Percentiles rank a stretch among this genome's conserved stretches.
Conservation (phyloP, 2,888 invertebrate genomes). For the Danaus chrysippus region DNA sequence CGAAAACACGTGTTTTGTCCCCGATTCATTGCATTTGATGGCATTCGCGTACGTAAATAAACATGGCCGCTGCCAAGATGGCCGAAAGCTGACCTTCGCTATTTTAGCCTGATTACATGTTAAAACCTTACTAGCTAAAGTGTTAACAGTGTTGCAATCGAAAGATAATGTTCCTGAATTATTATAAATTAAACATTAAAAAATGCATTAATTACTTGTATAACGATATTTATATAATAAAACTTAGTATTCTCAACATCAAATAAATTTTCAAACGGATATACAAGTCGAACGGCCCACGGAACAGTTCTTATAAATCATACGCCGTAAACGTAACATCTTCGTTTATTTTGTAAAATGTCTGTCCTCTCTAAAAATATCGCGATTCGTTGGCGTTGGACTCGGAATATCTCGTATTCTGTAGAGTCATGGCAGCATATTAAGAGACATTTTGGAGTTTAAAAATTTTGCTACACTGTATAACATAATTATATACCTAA, state of each 20-base stretch:
- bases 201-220: background rate
- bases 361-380: conserved; percentile 73
- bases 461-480: background rate
- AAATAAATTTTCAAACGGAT: conserved; percentile 3
- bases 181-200: background rate
- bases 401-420: conserved; percentile 56
- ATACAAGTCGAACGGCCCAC: conserved; percentile 22
- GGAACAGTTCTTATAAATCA: conserved; percentile 53
- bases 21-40: conserved; percentile 58
- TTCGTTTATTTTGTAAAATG: conserved; percentile 74
- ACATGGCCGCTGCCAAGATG: conserved; percentile 72
- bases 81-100: conserved; percentile 73
- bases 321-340: conserved; percentile 54
- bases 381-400: conserved; percentile 61
- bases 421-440: conserved; percentile 5
- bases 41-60: conserved; percentile 75
- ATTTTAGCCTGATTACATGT: conserved; percentile 59
- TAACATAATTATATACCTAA: background rate
- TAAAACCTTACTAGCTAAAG: conserved; percentile 31
- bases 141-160: conserved; percentile 16
- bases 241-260: background rate
- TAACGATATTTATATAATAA: background rate
- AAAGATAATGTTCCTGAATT: background rate
- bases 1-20: conserved; percentile 32
- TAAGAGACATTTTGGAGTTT: conserved; percentile 5